Conservation (phyloP, 2,113 vertebrate genomes). For the Chlorodrepanis virens region DNA sequence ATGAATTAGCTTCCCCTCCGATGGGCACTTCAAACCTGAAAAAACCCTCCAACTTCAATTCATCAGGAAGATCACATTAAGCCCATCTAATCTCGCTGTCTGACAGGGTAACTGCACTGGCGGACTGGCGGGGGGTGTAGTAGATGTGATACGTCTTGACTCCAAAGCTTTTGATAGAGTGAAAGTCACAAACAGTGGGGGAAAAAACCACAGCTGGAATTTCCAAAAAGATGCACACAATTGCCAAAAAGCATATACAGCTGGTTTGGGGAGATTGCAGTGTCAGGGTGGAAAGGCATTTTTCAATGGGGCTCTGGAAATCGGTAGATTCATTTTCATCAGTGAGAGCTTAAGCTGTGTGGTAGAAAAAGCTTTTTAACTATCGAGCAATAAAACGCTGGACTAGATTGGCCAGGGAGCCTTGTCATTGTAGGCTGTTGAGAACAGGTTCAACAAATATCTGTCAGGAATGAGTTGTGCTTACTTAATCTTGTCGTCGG, state of each 20-base stretch:
- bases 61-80: conserved; percentile 31
- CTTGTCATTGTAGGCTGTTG: conserved; percentile 28
- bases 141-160: neutral
- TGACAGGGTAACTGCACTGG: neutral
- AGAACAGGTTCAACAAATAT: conserved; percentile 38
- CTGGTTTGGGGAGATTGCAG: neutral
- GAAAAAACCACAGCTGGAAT: rapidly evolving
- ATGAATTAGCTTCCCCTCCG: neutral
- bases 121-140: rapidly evolving
- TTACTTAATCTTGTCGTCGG: conserved; percentile 21
- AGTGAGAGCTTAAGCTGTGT: neutral
- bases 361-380: conserved; percentile 31
- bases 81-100: neutral
- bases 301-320: neutral
- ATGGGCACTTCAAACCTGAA: neutral
- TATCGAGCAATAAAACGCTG: neutral
- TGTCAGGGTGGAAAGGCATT: neutral
- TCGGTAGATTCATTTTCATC: neutral
- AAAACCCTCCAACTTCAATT: neutral
- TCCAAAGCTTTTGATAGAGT: neutral
- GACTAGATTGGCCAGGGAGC: conserved; percentile 1
- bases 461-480: conserved; percentile 48
- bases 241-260: neutral
- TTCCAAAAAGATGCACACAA: neutral
- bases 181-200: neutral